A percentile compares a stretch with the other conserved stretches of the same genome.
Evolutionary conservation across 2,113 vertebrate species (phyloP).

Genomic region (Nibea albiflora): DNA sequence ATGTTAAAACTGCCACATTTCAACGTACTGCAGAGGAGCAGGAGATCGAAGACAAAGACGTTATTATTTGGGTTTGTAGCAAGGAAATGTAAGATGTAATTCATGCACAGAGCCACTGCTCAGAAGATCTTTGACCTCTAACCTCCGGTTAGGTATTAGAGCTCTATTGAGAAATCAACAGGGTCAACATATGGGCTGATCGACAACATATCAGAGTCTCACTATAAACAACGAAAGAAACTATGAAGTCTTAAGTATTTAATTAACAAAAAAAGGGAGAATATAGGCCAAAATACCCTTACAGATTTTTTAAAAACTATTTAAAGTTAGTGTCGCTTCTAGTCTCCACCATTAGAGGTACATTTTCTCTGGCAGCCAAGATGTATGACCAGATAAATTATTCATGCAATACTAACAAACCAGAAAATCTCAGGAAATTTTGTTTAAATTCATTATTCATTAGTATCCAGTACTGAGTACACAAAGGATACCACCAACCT

Average conservation of each 20-base stretch:
- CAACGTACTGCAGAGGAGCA: neutral
- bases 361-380: neutral
- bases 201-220: no score
- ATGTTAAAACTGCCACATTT: neutral
- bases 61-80: neutral
- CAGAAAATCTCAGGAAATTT: neutral
- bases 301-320: neutral
- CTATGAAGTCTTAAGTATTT: no score
- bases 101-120: neutral
- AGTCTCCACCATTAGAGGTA: no score
- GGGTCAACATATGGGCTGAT: no score
- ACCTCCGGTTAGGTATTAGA: no score
- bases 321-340: no score
- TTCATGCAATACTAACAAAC: neutral
- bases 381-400: neutral
- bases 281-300: neutral
- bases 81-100: neutral
- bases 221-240: no score
- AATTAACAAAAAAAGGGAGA: no score
- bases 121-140: no score
- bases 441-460: neutral
- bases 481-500: neutral
- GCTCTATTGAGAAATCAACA: no score
- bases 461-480: neutral
- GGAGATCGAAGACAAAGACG: neutral